phyloP scores from a whole-genome alignment of 2,797 vertebrate genomes.

The Sus cebifrons region DNA sequence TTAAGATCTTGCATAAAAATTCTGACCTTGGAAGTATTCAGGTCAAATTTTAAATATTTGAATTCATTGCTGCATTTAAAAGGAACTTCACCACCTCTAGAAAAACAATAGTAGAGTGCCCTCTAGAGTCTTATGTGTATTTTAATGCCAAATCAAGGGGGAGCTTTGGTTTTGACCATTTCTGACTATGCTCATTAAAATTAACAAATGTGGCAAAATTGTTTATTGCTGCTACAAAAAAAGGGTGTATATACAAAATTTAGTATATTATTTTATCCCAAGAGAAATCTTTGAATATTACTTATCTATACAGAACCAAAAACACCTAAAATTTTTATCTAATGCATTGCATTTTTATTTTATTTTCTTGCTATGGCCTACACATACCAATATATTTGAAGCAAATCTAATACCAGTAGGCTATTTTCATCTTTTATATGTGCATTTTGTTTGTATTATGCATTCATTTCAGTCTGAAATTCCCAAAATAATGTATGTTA shows the following conservation, averaged over 20 bases:
- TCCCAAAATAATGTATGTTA: conserved; percentile 46
- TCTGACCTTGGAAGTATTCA: conserved; percentile 19
- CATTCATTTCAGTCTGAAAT: conserved; percentile 56
- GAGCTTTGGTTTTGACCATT: conserved; percentile 36
- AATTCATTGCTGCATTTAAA: not conserved
- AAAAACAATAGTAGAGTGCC: conserved; percentile 85
- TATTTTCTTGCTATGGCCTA: not conserved
- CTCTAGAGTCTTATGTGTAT: conserved; percentile 87
- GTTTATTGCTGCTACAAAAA: not conserved
- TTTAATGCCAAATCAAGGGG: not conserved
- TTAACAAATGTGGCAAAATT: conserved; percentile 60
- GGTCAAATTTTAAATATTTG: conserved; percentile 49
- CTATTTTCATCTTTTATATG: not conserved
- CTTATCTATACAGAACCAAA: not conserved
- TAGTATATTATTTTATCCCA: not conserved
- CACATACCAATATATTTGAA: conserved; percentile 25
- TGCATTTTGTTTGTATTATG: not conserved
- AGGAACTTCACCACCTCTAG: not conserved
- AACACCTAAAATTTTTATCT: not conserved
- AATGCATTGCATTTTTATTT: not conserved
- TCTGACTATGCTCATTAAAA: conserved; percentile 39
- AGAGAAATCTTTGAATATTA: conserved; percentile 38
- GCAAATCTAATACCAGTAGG: not conserved
- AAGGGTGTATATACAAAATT: conserved; percentile 30
- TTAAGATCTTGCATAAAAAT: conserved; percentile 54